These are phyloP conservation scores for Menidia menidia DNA, from an alignment of 2,797 vertebrate species.

Conservation along the genomic window DNA sequence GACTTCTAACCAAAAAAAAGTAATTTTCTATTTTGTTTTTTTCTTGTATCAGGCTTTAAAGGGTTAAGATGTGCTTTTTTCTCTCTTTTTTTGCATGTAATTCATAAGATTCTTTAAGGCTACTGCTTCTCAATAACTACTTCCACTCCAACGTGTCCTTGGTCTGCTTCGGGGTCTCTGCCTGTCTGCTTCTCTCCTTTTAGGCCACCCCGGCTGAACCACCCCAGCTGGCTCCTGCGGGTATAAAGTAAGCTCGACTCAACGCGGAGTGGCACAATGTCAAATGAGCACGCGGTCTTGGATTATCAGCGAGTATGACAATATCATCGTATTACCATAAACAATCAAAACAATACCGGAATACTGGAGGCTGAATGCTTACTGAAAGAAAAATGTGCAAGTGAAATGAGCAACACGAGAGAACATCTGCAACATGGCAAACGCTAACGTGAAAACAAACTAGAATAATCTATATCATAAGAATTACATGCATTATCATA, in stretches of 20 bases:
- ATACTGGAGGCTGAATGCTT: background rate
- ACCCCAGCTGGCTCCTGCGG: constrained; percentile 7
- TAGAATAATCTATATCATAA: constrained; percentile 28
- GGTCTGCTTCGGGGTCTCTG: constrained; percentile 31
- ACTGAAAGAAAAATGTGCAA: constrained; percentile 7
- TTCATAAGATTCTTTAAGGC: constrained; percentile 5
- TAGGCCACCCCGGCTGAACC: constrained; percentile 23
- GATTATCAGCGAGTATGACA: background rate
- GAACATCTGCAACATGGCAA: background rate
- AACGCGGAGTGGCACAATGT: constrained; percentile 13
- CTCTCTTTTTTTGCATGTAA: constrained; percentile 8
- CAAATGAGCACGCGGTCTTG: constrained; percentile 11
- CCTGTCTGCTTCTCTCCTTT: constrained; percentile 27
- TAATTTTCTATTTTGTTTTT: too few species aligned
- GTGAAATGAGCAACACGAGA: background rate
- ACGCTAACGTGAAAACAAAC: background rate
- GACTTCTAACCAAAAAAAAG: too few species aligned
- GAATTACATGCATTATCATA: constrained; percentile 32
- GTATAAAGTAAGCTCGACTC: constrained; percentile 2
- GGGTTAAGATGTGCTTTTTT: background rate
- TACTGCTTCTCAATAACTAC: constrained; percentile 4
- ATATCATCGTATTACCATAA: background rate
- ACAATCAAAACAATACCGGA: constrained; percentile 8
- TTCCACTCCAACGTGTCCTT: constrained; percentile 16
- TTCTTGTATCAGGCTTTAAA: too few species aligned